A percentile compares a stretch with the other conserved stretches of the same genome.
Conservation (phyloP, 2,797 vertebrate species). For the Gymnothorax javanicus region DNA sequence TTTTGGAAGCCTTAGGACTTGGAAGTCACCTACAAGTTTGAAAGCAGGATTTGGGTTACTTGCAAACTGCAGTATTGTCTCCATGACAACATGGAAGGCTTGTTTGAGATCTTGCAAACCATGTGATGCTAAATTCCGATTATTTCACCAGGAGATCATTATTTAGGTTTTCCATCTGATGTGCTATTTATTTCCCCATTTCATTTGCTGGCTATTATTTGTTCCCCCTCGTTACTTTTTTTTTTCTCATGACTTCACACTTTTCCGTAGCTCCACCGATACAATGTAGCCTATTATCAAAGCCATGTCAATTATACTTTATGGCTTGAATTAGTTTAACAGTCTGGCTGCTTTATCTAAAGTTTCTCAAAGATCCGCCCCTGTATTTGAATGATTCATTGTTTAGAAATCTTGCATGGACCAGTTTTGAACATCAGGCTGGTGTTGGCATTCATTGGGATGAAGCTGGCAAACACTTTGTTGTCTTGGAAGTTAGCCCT, state of each 20-base stretch:
- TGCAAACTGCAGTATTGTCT: background rate
- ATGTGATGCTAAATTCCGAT: background rate
- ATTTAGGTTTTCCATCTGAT: background rate
- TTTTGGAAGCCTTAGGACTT: background rate
- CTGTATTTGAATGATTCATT: background rate
- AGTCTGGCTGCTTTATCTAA: background rate
- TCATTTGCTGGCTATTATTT: conserved; percentile 6
- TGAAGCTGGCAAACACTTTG: background rate
- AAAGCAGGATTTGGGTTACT: background rate
- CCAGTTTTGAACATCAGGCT: background rate
- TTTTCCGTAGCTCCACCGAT: background rate
- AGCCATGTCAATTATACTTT: background rate
- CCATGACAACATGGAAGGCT: background rate
- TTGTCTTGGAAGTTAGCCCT: background rate
- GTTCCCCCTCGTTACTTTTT: background rate
- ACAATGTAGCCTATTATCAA: background rate
- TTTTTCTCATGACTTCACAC: background rate
- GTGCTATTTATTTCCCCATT: background rate
- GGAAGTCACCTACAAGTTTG: background rate
- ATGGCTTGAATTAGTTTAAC: background rate
- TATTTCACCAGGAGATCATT: background rate
- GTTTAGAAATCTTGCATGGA: conserved; percentile 2
- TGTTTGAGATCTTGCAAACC: background rate
- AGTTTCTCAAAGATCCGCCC: background rate
- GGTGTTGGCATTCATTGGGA: background rate